Conservation (phyloP, 2,113 vertebrate species). For the Plectropomus leopardus region DNA sequence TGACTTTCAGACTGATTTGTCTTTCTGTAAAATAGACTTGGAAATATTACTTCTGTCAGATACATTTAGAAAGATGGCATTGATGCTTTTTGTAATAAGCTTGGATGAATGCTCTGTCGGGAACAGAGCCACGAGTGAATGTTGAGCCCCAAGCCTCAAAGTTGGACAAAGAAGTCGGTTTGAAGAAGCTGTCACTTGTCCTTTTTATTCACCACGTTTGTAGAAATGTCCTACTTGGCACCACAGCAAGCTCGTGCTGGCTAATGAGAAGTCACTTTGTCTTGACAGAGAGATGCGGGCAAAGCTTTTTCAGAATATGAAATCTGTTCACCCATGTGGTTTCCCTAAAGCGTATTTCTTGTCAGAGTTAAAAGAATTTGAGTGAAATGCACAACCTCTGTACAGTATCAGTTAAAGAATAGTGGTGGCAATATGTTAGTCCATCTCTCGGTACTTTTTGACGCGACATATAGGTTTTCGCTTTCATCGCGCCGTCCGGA, state of each 20-base stretch:
- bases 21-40: constrained; percentile 2
- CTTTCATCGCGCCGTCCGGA: too few species aligned
- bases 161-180: neutral
- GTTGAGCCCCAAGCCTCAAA: neutral
- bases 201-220: too few species aligned
- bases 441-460: too few species aligned
- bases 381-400: too few species aligned
- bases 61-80: neutral
- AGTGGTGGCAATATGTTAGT: neutral
- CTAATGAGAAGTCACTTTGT: neutral
- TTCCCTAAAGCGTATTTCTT: too few species aligned
- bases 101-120: neutral
- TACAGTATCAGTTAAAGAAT: neutral
- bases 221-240: too few species aligned
- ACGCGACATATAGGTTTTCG: too few species aligned
- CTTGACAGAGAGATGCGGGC: neutral
- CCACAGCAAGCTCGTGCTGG: too few species aligned
- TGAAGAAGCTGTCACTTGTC: neutral
- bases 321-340: neutral
- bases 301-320: neutral
- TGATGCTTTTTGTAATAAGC: neutral
- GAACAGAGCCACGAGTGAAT: neutral
- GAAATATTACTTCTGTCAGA: constrained; percentile 4
- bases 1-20: neutral
- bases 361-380: neutral